These are phyloP conservation scores for Nycticebus coucang DNA, from an alignment of 2,113 vertebrate species.

Conservation along the genomic window DNA sequence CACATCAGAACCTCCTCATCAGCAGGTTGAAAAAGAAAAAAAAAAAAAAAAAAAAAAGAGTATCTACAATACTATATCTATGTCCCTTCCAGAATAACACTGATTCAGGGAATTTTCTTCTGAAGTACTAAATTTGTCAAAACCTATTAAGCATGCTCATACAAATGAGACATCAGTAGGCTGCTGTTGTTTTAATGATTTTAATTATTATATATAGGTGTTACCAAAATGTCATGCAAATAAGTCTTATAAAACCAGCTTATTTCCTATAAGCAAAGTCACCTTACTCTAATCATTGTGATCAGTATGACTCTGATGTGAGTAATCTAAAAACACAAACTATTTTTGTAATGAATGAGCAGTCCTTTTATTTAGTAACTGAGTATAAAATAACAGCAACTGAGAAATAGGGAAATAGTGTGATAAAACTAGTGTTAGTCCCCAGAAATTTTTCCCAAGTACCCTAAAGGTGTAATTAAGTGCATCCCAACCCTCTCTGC, in stretches of 20 bases:
- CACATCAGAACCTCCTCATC: background rate
- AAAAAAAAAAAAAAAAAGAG: background rate
- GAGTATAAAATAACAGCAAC: background rate
- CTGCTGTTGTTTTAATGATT: background rate
- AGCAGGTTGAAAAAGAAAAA: background rate
- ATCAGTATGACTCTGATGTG: background rate
- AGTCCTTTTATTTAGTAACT: background rate
- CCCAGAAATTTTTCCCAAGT: background rate
- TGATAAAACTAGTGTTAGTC: background rate
- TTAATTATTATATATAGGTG: background rate
- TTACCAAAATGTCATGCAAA: background rate
- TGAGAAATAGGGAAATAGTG: background rate
- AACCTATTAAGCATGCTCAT: background rate
- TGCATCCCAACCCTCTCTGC: background rate
- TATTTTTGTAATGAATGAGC: background rate
- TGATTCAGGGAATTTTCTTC: background rate
- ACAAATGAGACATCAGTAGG: background rate
- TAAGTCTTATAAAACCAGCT: background rate
- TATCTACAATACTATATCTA: background rate
- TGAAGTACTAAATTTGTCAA: background rate
- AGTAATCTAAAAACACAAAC: background rate
- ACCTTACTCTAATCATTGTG: background rate
- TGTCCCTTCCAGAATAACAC: background rate
- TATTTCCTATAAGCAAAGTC: background rate
- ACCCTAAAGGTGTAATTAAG: background rate